Evolutionary conservation across 1,140 invertebrate genomes (phyloP), one percentile per base, ranked within the genome.

Genomic region (Yoshiicerus persimilis): DNA sequence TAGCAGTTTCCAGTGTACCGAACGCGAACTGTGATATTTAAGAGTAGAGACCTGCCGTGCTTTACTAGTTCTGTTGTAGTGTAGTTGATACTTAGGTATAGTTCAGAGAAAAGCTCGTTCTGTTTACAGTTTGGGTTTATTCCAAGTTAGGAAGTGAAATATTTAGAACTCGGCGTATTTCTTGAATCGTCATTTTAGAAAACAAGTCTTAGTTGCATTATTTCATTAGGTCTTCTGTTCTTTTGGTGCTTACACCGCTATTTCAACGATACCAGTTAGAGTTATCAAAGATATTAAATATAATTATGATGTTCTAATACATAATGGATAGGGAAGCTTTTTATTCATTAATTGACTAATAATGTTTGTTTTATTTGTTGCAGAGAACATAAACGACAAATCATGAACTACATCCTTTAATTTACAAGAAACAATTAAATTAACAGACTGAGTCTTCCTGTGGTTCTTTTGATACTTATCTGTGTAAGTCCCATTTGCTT

Each of bases 141-240:
- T 86, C 85, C 85, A 86, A 86, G 85, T 86, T 86, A 64, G 85
- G 85, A 86, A 66, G 38, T 36, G 62, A 86, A 86, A 86, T 64
- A n/a, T 32, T 41, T 56, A 23, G n/a, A 85, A 27, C 38, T 41
- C 27, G 5, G 20, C 16, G 30, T 85, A 32, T 85, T 56, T 23
- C 27, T 85, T 30, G 20, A 25, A n/a, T 85, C 47, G n/a, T 85
- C 39, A 47, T 5, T 85, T 9, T 38, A 25, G n/a, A n/a, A 11
- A 84, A 10, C 36, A 56, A 20, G 39, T 56, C 36, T 30, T 47
- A 41, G 25, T n/a, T 32, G 36, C n/a, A 25, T 56, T 47, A 8
- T 47, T n/a, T 27, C 64, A 4, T 3, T 27, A 27, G 11, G 1
- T 66, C 62, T 25, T 25, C 23, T 66, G 27, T 27, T 66, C 27